Base-by-base conservation (phyloP, 2,888 invertebrate genomes). In the Norana najaformis region DNA sequence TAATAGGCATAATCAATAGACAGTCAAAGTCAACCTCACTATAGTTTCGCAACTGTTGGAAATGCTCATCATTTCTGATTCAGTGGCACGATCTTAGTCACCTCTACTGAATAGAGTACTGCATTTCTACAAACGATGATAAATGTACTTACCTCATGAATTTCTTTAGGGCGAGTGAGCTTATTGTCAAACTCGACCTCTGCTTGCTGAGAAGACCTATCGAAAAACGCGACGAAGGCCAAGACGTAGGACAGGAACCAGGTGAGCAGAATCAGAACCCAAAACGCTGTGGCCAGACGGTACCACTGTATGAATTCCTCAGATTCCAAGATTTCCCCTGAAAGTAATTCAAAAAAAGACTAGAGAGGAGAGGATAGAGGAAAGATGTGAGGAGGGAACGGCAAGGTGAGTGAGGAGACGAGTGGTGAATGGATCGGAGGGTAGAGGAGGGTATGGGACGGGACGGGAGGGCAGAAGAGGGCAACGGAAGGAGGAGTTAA, bases 1-100 rank as follows among this genome's bases (percentile, higher is more conserved):
- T 85, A 85, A 85, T 85, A 89, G 3, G 39, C 37, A 36, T 89
- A 89, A 37, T 89, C 89, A 37, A 83, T 39, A 89, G 83, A 38
- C 30, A 30, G 37, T 83, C 85, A 38, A 20, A 38, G n/a, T 89
- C 85, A 85, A 89, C 38, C 30, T 85, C 16, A n/a, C 37, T 88
- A 18, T 16, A 0, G 0, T 83, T 37, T 34, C n/a, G 30, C 85
- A 85, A n/a, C 34, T 39, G 8, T 30, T 85, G 37, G 18, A 89
- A 39, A 30, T 23, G 14, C n/a, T 38, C 85, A 47, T 89, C 89
- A n/a, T 37, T 38, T 37, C 89, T 37, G 83, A 89, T 83, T n/a
- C n/a, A n/a, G n/a, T n/a, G n/a, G n/a, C n/a, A n/a, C n/a, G n/a
- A n/a, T n/a, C n/a, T n/a, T 20, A 47, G 47, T 47, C 1, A 23